Percentiles rank a stretch among this genome's conserved stretches.
phyloP scores from a whole-genome alignment of 2,797 vertebrate species.

The Champsocephalus gunnari region DNA sequence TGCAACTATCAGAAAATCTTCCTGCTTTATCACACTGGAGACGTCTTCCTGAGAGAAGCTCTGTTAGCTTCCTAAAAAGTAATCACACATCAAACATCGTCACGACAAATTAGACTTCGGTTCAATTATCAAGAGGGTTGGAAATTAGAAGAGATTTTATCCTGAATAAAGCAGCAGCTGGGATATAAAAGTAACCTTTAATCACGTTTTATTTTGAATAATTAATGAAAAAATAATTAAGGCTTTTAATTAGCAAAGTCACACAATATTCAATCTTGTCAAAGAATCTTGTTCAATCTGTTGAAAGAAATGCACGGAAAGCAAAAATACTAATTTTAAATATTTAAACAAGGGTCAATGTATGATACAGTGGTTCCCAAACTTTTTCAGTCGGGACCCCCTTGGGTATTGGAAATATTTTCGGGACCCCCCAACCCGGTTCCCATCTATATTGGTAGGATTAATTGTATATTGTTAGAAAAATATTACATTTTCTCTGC shows the following conservation, averaged over 20 bases:
- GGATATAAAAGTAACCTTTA: not conserved
- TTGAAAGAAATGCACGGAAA: not conserved
- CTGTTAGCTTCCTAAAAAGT: not conserved
- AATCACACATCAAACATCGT: conserved; percentile 39
- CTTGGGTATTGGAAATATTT: no score
- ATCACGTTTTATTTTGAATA: not conserved
- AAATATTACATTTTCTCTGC: no score
- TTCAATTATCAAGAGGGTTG: conserved; percentile 15
- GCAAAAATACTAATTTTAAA: no score
- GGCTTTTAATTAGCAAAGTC: not conserved
- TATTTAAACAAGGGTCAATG: no score
- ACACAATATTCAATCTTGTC: not conserved
- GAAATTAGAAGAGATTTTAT: not conserved
- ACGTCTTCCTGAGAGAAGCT: no score
- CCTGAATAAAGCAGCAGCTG: no score
- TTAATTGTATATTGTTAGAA: no score
- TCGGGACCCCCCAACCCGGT: no score
- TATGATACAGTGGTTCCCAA: no score
- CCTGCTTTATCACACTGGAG: conserved; percentile 12
- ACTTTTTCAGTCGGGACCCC: no score
- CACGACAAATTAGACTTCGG: conserved; percentile 22
- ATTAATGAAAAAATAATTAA: not conserved
- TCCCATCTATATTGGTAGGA: no score
- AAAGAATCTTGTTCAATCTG: not conserved
- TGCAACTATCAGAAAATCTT: conserved; percentile 31